Evolutionary conservation across 2,888 invertebrate genomes (phyloP), one percentile per base, ranked within the genome.

Genomic region (Falcaria lacertinaria): DNA sequence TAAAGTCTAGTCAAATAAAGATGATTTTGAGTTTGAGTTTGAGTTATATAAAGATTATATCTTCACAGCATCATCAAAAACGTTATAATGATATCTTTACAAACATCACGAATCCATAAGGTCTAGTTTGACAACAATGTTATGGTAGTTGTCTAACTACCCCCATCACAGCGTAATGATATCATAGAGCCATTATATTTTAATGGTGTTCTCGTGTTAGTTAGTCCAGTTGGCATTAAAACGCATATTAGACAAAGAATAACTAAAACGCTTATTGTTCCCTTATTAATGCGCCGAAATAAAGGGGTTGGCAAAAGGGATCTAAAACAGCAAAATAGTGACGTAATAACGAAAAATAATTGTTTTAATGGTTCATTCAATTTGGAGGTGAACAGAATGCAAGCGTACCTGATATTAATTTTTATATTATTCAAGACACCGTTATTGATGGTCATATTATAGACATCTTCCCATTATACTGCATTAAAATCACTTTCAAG

Each of bases 131-230:
- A 33, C 15, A 36, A 5, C n/a, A 22, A 11, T 19, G 19, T 35
- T 13, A 19, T n/a, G 34, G 15, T 16, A 2, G 14, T 36, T 22
- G 6, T 22, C 13, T 11, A 14, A 22, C 16, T 36, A 7, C 22
- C 36, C 13, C 14, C 14, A 22, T 36, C n/a, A 36, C 22, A 14
- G 36, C 22, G 2, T 14, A 22, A 36, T 36, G 36, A n/a, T 19
- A 5, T 36, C 36, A 36, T 14, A 36, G 14, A 22, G 14, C 14
- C 36, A 37, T 43, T 43, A 38, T 32, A 46, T 43, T 43, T 44
- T 41, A 48, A 43, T 42, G 41, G 14, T 37, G 7, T 45, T 40
- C 45, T 42, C 44, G 34, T 41, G 40, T 39, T 44, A 35, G 46
- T 45, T 42, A 41, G 32, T 22, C 32, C n/a, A 11, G 34, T 32